A percentile compares a stretch with the other conserved stretches of the same genome.
Evolutionary conservation across 2,113 vertebrate species (phyloP).

Genomic region (Neopipo cinnamomea): DNA sequence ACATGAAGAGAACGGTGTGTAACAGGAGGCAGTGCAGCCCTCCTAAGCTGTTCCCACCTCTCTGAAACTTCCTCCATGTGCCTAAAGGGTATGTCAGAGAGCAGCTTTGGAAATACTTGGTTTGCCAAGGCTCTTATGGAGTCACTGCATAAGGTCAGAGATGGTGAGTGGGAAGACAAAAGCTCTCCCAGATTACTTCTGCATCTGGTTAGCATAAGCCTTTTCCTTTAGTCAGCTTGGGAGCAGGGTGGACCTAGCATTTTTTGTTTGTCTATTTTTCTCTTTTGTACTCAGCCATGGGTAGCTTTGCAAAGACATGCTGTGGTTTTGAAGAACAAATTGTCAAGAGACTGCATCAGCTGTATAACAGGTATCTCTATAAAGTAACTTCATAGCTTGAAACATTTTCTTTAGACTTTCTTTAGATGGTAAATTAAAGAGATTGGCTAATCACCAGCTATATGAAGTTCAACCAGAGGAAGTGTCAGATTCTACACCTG

Average conservation of each 20-base stretch:
- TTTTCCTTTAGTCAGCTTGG: not conserved
- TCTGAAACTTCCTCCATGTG: not conserved
- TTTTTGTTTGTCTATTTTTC: not conserved
- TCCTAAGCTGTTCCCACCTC: not conserved
- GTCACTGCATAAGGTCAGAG: not conserved
- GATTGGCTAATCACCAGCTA: too few relatives aligned
- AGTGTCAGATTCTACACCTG: too few relatives aligned
- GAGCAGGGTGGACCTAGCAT: not conserved
- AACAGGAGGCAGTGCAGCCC: not conserved
- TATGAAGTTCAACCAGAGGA: too few relatives aligned
- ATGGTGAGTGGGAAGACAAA: not conserved
- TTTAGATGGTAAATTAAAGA: too few relatives aligned
- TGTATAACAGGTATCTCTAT: not conserved
- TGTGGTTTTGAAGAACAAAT: not conserved
- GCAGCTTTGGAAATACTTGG: not conserved
- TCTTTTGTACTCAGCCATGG: not conserved
- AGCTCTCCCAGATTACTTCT: not conserved
- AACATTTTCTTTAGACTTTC: not conserved
- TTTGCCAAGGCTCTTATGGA: not conserved
- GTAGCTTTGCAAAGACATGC: not conserved
- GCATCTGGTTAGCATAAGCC: not conserved
- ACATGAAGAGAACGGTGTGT: not conserved
- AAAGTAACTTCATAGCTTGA: not conserved
- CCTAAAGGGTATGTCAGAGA: not conserved
- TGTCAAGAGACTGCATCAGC: not conserved